Evolutionary conservation across 2,888 invertebrate species (phyloP), one percentile per base, ranked within the genome.

Genomic region (Aspidiotus rigidus): DNA sequence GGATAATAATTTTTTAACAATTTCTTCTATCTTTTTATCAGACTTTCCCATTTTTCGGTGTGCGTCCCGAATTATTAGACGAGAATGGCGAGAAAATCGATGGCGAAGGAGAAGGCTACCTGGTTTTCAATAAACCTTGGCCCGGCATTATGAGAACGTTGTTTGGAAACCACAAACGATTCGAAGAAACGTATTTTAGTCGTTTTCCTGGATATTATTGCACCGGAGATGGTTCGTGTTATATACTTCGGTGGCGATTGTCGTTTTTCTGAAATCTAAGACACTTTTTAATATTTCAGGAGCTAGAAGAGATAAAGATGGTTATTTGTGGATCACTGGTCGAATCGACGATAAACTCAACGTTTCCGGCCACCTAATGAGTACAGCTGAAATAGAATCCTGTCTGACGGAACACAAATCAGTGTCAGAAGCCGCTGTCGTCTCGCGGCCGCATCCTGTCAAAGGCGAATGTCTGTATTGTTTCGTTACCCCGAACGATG

Each of bases 271-370:
- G n/a, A n/a, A n/a, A n/a, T n/a, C 53, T n/a, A 53, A 13, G 11
- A 56, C 13, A 62, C 39, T 71, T n/a, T 64, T 40, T 7, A 7
- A 8, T 41, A 7, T 74, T 77, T 28, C 77, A 95, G 95, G 95
- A 70, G 95, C 93, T 0, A 84, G 85, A 74, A 83, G 94, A 71
- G 98, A 99, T 78, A 84, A 87, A 28, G 97, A 99, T 77, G 97
- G 97, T 0, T 95, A 94, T 78, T 80, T 94, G 70, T 96, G 95
- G 95, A 89, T 98, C 71, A 97, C 96, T 0, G 97, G 97, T 0
- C 86, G 97, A 71, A 91, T 97, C 54, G 98, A 99, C 78, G 99
- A 99, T 78, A 96, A 99, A 93, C 81, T 99, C 74, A 99, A 99
- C 79, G 97, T 99, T 9, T 96, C 95, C 2, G 99, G 98, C 0